These are phyloP conservation scores for Eucidaris tribuloides DNA, from an alignment of 35 echinoderm and acorn worm genomes.

Conservation along the genomic window DNA sequence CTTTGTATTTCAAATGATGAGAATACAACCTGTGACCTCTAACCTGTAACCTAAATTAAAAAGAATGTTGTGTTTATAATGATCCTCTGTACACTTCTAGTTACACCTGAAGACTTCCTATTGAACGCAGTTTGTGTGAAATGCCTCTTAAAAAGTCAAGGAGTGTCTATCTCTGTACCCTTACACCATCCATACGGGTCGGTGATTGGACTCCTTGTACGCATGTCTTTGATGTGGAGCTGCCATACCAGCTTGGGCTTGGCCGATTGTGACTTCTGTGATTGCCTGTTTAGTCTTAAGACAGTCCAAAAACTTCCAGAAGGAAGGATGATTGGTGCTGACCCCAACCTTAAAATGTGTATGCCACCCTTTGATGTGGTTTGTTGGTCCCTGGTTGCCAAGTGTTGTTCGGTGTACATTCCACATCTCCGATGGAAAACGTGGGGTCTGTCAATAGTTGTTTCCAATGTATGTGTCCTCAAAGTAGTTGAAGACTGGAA, in stretches of 20 bases:
- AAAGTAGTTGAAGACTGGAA: not conserved
- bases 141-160: not conserved
- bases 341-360: not conserved
- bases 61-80: no score
- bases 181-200: not conserved
- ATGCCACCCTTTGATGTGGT: conserved; percentile 19
- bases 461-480: not conserved
- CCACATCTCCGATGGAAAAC: not conserved
- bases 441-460: not conserved
- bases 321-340: conserved; percentile 13
- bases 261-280: not conserved
- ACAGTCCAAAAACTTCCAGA: conserved; percentile 1
- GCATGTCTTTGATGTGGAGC: not conserved
- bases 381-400: not conserved
- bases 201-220: not conserved
- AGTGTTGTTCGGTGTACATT: conserved; percentile 1
- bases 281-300: conserved; percentile 10
- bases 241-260: not conserved
- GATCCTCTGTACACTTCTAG: no score
- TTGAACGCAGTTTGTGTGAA: not conserved
- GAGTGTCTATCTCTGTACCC: not conserved
- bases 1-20: no score
- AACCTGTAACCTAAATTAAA: no score
- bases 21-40: no score
- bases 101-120: no score